Conservation (phyloP, 2,797 vertebrate species). For the Pangasius larnaudii region DNA sequence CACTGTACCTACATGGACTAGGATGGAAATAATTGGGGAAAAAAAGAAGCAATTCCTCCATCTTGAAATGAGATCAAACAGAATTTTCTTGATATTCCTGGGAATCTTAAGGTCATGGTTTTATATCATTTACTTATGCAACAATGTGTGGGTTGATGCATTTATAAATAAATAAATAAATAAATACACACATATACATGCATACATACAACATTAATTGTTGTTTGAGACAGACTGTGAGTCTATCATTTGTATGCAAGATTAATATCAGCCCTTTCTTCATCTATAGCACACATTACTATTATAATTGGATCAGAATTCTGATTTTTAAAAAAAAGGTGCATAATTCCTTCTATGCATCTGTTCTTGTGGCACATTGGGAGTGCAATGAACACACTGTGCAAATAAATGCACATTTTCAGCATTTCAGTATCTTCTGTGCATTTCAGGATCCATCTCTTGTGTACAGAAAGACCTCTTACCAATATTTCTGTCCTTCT, state of each 20-base stretch:
- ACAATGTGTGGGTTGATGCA: neutral
- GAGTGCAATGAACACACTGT: neutral
- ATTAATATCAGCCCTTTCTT: neutral
- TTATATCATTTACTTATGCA: too few species aligned
- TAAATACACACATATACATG: too few species aligned
- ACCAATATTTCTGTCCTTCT: neutral
- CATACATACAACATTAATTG: neutral
- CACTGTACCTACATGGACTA: too few species aligned
- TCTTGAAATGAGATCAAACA: constrained; percentile 1
- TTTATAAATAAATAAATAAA: neutral
- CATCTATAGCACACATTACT: neutral
- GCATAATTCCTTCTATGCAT: neutral
- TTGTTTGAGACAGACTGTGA: neutral
- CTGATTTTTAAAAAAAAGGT: neutral
- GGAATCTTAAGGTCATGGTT: neutral
- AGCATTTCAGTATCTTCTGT: neutral
- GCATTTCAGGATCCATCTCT: neutral
- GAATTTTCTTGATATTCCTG: neutral
- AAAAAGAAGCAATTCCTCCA: neutral
- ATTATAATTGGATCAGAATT: neutral
- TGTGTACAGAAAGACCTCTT: neutral
- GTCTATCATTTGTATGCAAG: neutral
- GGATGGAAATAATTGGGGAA: neutral
- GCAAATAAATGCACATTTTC: neutral
- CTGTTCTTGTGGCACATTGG: neutral